These are phyloP conservation scores for Digitonthophagus gazella DNA, from an alignment of 2,888 invertebrate species.

Conservation along the genomic window DNA sequence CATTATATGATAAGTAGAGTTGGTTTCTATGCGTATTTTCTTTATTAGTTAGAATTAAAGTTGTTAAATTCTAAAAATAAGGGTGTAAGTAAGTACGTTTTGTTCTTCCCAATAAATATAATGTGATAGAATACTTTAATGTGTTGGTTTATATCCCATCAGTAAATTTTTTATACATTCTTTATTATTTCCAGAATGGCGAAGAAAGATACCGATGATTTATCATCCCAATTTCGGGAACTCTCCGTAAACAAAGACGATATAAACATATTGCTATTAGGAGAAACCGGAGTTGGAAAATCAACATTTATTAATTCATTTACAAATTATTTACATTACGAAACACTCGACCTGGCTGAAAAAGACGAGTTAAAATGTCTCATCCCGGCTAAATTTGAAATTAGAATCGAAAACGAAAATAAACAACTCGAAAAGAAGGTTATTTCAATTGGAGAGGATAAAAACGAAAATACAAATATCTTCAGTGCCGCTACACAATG, in stretches of 20 bases:
- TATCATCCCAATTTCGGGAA: neutral
- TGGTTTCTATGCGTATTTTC: no score
- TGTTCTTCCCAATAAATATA: no score
- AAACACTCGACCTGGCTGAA: conserved; percentile 34
- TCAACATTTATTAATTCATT: conserved; percentile 47
- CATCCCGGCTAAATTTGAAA: conserved; percentile 40
- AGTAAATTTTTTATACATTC: neutral
- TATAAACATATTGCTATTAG: conserved; percentile 44
- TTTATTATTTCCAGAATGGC: neutral
- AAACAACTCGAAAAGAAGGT: conserved; percentile 29
- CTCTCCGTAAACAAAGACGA: conserved; percentile 29
- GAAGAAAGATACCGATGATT: neutral
- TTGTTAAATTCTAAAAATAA: no score
- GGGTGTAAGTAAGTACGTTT: no score
- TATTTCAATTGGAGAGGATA: conserved; percentile 35
- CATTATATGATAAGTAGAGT: no score
- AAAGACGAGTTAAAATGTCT: conserved; percentile 35
- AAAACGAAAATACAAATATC: conserved; percentile 32
- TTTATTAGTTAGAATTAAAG: no score
- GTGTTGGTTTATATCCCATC: no score
- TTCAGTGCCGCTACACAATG: conserved; percentile 33
- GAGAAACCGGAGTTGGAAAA: conserved; percentile 46
- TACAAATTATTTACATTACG: conserved; percentile 41
- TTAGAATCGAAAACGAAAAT: conserved; percentile 32
- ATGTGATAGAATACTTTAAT: no score